Base-by-base conservation (phyloP, 2,888 invertebrate species). In the Drosophila mayaguana region DNA sequence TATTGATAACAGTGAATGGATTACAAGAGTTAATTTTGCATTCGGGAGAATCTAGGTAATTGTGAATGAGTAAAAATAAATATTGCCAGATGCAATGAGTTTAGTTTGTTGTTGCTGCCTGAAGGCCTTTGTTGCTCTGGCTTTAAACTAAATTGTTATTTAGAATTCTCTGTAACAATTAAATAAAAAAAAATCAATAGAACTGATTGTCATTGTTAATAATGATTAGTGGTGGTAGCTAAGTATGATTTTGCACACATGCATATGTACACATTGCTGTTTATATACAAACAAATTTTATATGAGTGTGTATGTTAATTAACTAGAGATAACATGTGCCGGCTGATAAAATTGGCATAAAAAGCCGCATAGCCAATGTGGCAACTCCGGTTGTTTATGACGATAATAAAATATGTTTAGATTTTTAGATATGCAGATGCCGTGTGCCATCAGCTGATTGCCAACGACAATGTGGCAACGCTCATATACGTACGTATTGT, bases 1-100 rank as follows among this genome's bases (percentile, higher is more conserved):
- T 40, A 81, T 90, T 54, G 72, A 83, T 46, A 40, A 8, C 16
- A 45, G 48, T 1, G 56, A n/a, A 14, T 78, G 78, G 75, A 42
- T 45, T 42, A 45, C 51, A 18, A 62, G 20, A 14, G 59, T 18
- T 14, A 16, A 34, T 22, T 45, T 61, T 2, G 45, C 53, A 42
- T 63, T 43, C 53, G 8, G 8, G 34, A 18, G 1, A 48, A 64
- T 53, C 36, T 6, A 3, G 22, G 38, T 50, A 42, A 63, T 34
- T 40, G 51, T 63, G 55, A 62, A 36, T 16, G 7, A n/a, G 16
- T 43, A 18, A 48, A 54, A 34, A 12, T 16, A 4, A 12, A 0
- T 40, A 28, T 46, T 48, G 40, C 16, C 48, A 36, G 20, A 42
- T 42, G 20, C 22, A 43, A 14, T 8, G 22, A 40, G 40, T 38